These are phyloP conservation scores for Drosophila formosana DNA, from an alignment of 2,888 invertebrate species.

Conservation along the genomic window DNA sequence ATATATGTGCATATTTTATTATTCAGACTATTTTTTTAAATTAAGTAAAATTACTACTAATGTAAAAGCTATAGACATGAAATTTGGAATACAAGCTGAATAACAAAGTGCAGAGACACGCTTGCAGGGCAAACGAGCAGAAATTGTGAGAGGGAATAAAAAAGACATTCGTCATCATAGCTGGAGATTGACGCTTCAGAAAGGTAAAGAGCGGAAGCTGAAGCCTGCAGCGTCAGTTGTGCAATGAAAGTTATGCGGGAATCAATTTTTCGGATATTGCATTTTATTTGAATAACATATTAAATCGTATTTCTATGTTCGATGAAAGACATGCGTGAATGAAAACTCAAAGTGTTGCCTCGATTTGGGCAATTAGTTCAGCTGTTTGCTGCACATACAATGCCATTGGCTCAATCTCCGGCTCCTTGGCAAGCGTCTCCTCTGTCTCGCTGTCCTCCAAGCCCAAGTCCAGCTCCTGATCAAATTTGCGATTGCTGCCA, in stretches of 20 bases:
- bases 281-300: constrained; percentile 13
- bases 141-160: not conserved
- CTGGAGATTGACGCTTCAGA: not conserved
- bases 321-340: not conserved
- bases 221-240: not conserved
- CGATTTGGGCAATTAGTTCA: constrained; percentile 15
- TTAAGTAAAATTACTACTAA: no score
- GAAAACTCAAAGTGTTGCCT: not conserved
- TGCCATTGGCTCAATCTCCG: constrained; percentile 9
- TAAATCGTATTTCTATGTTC: not conserved
- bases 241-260: not conserved
- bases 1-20: no score
- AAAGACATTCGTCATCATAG: constrained; percentile 4
- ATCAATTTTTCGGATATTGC: not conserved
- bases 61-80: no score
- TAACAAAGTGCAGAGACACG: not conserved
- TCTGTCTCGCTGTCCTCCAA: no score
- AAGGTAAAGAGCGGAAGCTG: constrained; percentile 1
- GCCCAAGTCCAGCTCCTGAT: not conserved
- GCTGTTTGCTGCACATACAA: constrained; percentile 17
- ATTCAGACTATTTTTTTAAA: no score
- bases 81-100: not conserved
- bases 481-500: not conserved
- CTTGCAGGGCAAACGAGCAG: not conserved
- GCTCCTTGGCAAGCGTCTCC: not conserved